These are phyloP conservation scores for Leiothrix lutea DNA, from an alignment of 2,113 vertebrate species.

Conservation along the genomic window DNA sequence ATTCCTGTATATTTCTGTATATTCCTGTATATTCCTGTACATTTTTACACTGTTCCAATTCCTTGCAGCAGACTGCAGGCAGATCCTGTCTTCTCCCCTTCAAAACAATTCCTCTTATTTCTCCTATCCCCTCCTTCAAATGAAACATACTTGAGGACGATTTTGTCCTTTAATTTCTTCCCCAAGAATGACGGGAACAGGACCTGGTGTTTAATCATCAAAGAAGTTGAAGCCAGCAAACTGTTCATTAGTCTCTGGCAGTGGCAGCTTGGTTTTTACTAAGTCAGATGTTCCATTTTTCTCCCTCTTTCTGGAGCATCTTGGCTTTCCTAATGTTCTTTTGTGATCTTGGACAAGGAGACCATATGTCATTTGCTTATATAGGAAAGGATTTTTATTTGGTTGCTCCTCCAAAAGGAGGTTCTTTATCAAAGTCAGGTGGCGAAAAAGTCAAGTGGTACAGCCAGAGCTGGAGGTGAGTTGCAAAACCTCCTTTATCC, in stretches of 20 bases:
- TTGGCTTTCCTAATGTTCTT: constrained; percentile 60
- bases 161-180: constrained; percentile 59
- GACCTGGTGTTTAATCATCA: constrained; percentile 64
- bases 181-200: constrained; percentile 46
- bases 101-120: constrained; percentile 25
- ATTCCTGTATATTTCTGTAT: background rate
- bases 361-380: constrained; percentile 38
- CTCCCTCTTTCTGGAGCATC: constrained; percentile 45
- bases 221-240: constrained; percentile 63
- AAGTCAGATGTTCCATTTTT: constrained; percentile 62
- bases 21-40: background rate
- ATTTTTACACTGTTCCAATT: background rate
- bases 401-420: constrained; percentile 4
- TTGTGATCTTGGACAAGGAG: constrained; percentile 55
- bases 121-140: background rate
- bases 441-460: background rate
- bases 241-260: constrained; percentile 65
- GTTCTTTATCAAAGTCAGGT: constrained; percentile 4
- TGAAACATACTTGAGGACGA: background rate
- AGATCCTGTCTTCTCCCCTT: background rate
- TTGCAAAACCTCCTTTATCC: background rate
- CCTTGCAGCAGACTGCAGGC: background rate
- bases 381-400: constrained; percentile 3
- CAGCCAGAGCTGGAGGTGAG: background rate
- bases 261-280: constrained; percentile 55